These are phyloP conservation scores for Trachythela sp. DNA, from an alignment of 64 coral and sea anemone species.

Conservation along the genomic window DNA sequence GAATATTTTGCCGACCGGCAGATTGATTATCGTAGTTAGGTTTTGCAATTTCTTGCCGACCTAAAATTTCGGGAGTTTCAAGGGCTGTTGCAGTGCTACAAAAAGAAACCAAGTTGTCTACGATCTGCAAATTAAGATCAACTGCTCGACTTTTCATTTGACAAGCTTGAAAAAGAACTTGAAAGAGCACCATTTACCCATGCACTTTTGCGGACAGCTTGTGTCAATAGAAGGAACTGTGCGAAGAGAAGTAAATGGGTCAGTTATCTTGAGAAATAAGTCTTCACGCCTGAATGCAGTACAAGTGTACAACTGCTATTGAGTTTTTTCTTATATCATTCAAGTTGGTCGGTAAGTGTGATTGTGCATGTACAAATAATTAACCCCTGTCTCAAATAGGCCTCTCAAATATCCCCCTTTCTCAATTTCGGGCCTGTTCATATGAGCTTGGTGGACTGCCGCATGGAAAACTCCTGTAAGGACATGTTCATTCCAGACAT, in stretches of 20 bases:
- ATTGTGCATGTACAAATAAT: not conserved
- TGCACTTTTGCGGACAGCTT: constrained; percentile 42
- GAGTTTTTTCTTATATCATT: constrained; percentile 65
- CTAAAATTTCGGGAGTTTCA: too few relatives aligned
- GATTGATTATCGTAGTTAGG: too few relatives aligned
- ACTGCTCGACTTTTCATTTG: constrained; percentile 40
- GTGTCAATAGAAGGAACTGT: constrained; percentile 25
- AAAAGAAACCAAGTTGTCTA: constrained; percentile 49
- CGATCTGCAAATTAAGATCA: constrained; percentile 47
- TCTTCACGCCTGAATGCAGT: constrained; percentile 63
- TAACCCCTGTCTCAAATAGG: too few relatives aligned
- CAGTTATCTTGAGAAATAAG: constrained; percentile 39
- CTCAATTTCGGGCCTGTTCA: too few relatives aligned
- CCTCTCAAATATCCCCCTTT: too few relatives aligned
- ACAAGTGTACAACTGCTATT: constrained; percentile 60
- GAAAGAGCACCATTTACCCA: constrained; percentile 55
- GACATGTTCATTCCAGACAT: too few relatives aligned
- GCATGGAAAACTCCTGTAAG: too few relatives aligned
- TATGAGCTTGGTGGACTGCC: too few relatives aligned
- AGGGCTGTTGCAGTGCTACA: too few relatives aligned
- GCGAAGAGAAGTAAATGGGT: not conserved
- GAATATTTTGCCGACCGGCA: too few relatives aligned
- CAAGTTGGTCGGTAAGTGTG: constrained; percentile 67
- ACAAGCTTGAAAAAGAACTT: constrained; percentile 38
- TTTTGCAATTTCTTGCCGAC: too few relatives aligned